Evolutionary conservation across 2,888 invertebrate genomes (phyloP).

Genomic region (Coleophora deauratella): DNA sequence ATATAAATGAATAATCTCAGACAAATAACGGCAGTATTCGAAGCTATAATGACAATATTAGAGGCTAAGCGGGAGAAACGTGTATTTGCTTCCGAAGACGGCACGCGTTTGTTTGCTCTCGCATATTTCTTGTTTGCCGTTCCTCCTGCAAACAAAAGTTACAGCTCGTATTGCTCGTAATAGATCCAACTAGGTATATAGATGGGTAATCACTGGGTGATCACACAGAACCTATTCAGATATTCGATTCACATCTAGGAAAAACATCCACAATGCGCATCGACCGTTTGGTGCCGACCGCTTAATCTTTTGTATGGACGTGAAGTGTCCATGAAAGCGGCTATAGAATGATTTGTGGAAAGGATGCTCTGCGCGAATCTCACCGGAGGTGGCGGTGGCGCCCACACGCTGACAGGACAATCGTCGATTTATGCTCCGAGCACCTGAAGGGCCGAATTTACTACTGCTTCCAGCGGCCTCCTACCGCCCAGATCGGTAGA

Average conservation of each 20-base stretch:
- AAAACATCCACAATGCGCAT: conserved; percentile 11
- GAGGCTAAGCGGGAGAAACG: conserved; percentile 17
- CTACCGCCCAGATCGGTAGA: conserved; percentile 15
- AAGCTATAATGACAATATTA: conserved; percentile 13
- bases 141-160: conserved; percentile 28
- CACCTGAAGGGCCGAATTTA: conserved; percentile 36
- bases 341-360: conserved; percentile 5
- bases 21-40: no score
- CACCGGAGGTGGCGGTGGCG: conserved; percentile 29
- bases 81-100: conserved; percentile 28
- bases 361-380: conserved; percentile 18
- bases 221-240: no score
- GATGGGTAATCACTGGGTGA: no score
- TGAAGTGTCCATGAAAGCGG: neutral
- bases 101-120: conserved; percentile 29
- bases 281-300: conserved; percentile 16
- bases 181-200: no score
- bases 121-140: conserved; percentile 41
- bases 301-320: neutral
- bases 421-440: conserved; percentile 48
- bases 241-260: conserved; percentile 3
- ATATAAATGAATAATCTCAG: no score
- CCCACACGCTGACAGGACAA: conserved; percentile 52
- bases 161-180: neutral
- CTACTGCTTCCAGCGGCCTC: conserved; percentile 28